Percentiles rank a stretch among this genome's conserved stretches.
Evolutionary conservation across 2,113 vertebrate genomes (phyloP).

Genomic region (Athene noctua): DNA sequence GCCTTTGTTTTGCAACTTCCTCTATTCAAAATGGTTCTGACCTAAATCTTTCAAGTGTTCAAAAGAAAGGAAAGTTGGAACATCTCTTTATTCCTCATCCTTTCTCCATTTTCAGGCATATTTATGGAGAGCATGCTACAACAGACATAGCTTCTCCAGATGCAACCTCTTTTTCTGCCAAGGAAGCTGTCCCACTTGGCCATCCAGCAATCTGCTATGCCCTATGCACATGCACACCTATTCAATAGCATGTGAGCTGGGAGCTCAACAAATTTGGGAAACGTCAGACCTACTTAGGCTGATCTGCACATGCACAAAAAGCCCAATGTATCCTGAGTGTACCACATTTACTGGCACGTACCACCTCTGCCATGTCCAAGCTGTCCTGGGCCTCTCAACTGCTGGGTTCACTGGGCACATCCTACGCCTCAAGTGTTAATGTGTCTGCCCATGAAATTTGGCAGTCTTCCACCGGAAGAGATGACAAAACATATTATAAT

Average conservation of each 20-base stretch:
- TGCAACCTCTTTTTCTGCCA: not conserved
- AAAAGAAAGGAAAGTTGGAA: not conserved
- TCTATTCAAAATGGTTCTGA: not conserved
- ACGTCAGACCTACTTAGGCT: not conserved
- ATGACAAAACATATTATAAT: not conserved
- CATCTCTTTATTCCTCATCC: not conserved
- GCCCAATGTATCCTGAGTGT: not conserved
- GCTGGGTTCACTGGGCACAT: not conserved
- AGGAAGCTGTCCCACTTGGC: not conserved
- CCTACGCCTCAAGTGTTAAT: fast-evolving
- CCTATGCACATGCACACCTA: not conserved
- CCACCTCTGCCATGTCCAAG: not conserved
- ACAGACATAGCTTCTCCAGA: not conserved
- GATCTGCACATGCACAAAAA: slow-evolving; percentile 6
- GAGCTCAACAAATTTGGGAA: not conserved
- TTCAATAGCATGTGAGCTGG: not conserved
- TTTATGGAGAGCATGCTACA: not conserved
- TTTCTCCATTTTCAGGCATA: not conserved
- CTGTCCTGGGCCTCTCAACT: not conserved
- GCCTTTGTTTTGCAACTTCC: not conserved
- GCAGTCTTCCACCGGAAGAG: not conserved
- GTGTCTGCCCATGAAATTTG: not conserved
- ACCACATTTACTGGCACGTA: not conserved
- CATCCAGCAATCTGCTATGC: not conserved
- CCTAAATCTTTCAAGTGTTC: not conserved